Conservation (phyloP, 2,888 invertebrate genomes). For the Bhutanitis thaidina region DNA sequence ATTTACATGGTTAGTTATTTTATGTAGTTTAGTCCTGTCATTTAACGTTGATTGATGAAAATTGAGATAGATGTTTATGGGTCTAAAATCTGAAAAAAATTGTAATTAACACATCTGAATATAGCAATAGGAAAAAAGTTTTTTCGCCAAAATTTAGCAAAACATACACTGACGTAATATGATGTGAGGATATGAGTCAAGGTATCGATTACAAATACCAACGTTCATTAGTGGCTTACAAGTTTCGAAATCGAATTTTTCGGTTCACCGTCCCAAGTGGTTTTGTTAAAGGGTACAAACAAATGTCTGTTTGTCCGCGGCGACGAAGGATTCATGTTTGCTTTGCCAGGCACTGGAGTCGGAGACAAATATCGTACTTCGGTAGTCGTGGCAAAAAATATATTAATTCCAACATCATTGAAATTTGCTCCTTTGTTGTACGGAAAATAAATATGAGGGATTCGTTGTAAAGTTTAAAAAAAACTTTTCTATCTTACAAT, state of each 20-base stretch:
- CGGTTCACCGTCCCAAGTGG: slow-evolving; percentile 21
- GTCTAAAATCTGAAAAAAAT: too few relatives aligned
- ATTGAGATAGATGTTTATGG: too few relatives aligned
- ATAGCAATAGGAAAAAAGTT: too few relatives aligned
- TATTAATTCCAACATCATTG: not conserved
- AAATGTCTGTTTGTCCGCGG: slow-evolving; percentile 32
- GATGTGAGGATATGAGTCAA: not conserved
- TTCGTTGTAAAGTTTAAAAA: too few relatives aligned
- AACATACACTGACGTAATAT: too few relatives aligned
- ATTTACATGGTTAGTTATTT: too few relatives aligned
- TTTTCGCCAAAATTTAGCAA: too few relatives aligned
- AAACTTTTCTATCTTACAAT: too few relatives aligned
- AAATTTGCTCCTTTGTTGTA: not conserved
- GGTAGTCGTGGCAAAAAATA: not conserved
- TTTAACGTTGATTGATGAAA: too few relatives aligned
- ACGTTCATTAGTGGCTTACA: not conserved
- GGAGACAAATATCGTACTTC: not conserved
- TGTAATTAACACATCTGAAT: too few relatives aligned
- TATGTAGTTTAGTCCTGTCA: too few relatives aligned
- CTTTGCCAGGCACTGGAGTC: slow-evolving; percentile 12
- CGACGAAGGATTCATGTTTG: slow-evolving; percentile 26
- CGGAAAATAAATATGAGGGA: not conserved
- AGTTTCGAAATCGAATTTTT: slow-evolving; percentile 20
- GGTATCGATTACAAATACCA: not conserved
- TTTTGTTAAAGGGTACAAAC: slow-evolving; percentile 34